Evolutionary conservation across 2,888 invertebrate genomes (phyloP), one percentile per base, ranked within the genome.

Genomic region (Erebia epiphron): DNA sequence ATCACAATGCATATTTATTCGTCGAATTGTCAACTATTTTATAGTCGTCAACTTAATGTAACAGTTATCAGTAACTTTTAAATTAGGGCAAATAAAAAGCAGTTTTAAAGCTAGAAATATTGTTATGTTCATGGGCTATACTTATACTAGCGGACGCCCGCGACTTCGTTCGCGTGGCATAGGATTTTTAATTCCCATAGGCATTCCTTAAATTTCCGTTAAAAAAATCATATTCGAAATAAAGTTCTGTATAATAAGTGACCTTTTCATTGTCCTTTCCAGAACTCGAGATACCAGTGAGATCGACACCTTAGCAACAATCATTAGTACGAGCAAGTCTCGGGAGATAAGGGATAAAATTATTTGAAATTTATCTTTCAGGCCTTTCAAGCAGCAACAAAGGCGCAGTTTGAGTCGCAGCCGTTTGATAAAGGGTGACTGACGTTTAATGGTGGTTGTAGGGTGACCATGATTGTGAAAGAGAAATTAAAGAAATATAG

Each of bases 361-460:
- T 67, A 70, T 68, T 65, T 57, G 52, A 70, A 60, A 75, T 71
- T 75, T 73, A 73, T 75, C 74, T 72, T 54, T 49, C 63, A 65
- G 64, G 70, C 68, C 67, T 69, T 69, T 71, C 68, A 71, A 69
- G 68, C 62, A 70, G 67, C 56, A 74, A 73, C 74, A 75, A 77
- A 75, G 74, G 72, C 76, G 56, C 67, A 75, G 71, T 77, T 76
- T 70, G 73, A 75, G 73, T 75, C 71, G 60, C 71, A 74, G 71
- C 57, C 69, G 67, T 64, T 78, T 79, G 84, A 85, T 85, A 85
- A 84, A 84, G 81, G 78, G 77, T 78, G 82, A 84, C 76, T 81
- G 82, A 79, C 82, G 75, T 78, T 75, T 78, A 79, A 81, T 81
- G 79, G 76, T 75, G 74, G 73, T 58, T 50, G 70, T 76, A 63